A percentile compares a stretch with the other conserved stretches of the same genome.
These are phyloP conservation scores for Pachyramphus minor DNA, from an alignment of 2,113 vertebrate genomes.

Conservation along the genomic window DNA sequence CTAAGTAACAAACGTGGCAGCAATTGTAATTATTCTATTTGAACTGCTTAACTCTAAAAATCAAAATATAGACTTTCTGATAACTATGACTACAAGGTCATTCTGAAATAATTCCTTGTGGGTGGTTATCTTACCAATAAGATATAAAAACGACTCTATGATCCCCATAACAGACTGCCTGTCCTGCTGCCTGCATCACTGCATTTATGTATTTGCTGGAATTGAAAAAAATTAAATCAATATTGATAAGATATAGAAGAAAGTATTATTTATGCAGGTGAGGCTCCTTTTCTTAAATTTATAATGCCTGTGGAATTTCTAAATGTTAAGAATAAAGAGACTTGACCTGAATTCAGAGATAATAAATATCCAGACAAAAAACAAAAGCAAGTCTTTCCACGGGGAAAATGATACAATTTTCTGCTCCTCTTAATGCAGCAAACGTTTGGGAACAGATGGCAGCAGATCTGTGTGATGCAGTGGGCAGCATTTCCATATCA, in stretches of 20 bases:
- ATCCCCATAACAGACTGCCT: background rate
- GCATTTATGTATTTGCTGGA: background rate
- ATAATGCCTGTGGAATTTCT: background rate
- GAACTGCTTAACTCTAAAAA: background rate
- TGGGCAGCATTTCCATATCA: constrained; percentile 52
- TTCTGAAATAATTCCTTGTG: background rate
- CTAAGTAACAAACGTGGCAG: background rate
- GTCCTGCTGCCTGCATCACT: background rate
- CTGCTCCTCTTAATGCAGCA: background rate
- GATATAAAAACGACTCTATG: background rate
- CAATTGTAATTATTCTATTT: background rate
- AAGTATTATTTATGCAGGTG: background rate
- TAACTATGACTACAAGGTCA: background rate
- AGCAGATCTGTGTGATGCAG: constrained; percentile 11
- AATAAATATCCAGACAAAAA: background rate
- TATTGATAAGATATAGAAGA: background rate
- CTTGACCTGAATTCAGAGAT: background rate
- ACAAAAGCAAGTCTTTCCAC: background rate
- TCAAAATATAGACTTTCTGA: background rate
- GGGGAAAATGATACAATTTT: background rate
- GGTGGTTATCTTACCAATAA: background rate
- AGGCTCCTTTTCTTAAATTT: background rate
- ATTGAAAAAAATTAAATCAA: background rate
- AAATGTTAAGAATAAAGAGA: background rate
- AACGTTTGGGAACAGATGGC: constrained; percentile 49